A percentile compares a stretch with the other conserved stretches of the same genome.
These are phyloP conservation scores for Psophia crepitans DNA, from an alignment of 2,113 vertebrate genomes.

Conservation along the genomic window DNA sequence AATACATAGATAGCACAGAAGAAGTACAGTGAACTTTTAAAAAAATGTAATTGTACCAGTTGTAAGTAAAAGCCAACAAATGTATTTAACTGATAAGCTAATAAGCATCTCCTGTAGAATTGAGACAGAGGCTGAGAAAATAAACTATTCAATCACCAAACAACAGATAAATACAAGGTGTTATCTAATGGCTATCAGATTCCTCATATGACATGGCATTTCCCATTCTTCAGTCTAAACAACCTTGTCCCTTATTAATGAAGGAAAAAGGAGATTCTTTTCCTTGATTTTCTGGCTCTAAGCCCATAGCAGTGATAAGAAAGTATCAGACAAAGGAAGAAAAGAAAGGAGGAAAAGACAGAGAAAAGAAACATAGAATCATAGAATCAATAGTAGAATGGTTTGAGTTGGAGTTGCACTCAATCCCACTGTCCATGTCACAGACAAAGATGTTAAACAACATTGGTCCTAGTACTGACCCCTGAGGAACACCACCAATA, in stretches of 20 bases:
- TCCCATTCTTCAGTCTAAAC: background rate
- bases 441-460: no score
- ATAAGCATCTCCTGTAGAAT: background rate
- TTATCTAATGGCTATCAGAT: background rate
- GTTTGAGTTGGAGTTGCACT: no score
- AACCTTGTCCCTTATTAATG: background rate
- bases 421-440: no score
- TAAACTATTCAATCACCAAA: background rate
- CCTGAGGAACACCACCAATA: no score
- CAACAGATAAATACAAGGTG: background rate
- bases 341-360: background rate
- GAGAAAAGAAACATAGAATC: background rate
- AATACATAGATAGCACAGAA: background rate
- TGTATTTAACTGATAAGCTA: background rate
- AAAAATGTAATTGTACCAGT: background rate
- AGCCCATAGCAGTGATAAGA: background rate
- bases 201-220: background rate
- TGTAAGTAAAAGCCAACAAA: background rate
- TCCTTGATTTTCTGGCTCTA: background rate
- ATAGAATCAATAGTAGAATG: no score
- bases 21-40: background rate
- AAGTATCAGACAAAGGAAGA: background rate
- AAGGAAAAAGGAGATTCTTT: background rate
- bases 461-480: no score
- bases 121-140: background rate